Conservation (phyloP, 2,888 invertebrate genomes). For the Brachyptera risi region DNA sequence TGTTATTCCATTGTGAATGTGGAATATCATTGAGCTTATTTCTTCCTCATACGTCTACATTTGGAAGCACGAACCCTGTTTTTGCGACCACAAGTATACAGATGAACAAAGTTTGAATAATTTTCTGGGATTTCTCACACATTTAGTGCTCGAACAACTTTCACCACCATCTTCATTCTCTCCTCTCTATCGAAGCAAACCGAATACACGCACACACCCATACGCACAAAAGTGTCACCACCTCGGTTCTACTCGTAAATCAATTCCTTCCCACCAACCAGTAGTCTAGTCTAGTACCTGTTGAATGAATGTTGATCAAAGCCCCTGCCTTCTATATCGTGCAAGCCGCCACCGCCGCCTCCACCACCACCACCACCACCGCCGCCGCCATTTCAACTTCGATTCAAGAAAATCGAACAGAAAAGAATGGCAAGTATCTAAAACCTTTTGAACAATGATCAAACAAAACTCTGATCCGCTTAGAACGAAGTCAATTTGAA, state of each 20-base stretch:
- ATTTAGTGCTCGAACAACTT: constrained; percentile 15
- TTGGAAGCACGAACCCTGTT: too few species aligned
- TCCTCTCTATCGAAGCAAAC: background rate
- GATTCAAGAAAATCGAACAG: constrained; percentile 13
- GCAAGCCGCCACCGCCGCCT: too few species aligned
- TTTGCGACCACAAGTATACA: too few species aligned
- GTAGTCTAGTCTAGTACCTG: too few species aligned
- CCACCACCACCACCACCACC: too few species aligned
- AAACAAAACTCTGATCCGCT: background rate
- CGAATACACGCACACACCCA: background rate
- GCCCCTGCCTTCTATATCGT: constrained; percentile 1
- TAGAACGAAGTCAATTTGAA: too few species aligned
- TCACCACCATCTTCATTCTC: background rate
- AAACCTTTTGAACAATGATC: too few species aligned
- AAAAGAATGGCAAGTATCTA: background rate
- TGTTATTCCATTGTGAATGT: too few species aligned
- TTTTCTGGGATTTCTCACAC: constrained; percentile 12
- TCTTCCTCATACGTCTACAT: too few species aligned
- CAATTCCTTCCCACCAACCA: constrained; percentile 15
- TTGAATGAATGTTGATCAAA: background rate
- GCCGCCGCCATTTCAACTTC: background rate
- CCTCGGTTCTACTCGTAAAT: constrained; percentile 8
- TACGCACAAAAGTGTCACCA: constrained; percentile 15
- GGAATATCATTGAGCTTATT: too few species aligned
- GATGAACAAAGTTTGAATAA: background rate